These are phyloP conservation scores for Haemorhous mexicanus DNA, from an alignment of 2,113 vertebrate species.

Conservation along the genomic window DNA sequence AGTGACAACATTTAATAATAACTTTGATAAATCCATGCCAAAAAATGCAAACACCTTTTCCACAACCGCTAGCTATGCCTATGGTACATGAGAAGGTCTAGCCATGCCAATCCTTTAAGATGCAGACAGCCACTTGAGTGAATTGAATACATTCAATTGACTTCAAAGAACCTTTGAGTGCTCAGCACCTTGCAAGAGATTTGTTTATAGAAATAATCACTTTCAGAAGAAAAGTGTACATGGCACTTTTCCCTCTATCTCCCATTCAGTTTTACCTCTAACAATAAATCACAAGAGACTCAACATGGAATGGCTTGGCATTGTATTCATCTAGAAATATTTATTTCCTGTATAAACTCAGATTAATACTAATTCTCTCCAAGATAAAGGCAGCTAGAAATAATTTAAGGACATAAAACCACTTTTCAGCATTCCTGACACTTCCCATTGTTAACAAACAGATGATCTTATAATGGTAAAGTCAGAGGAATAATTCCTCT, in stretches of 20 bases:
- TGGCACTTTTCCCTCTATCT: background rate
- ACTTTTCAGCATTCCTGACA: slow-evolving; percentile 28
- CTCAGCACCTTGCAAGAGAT: background rate
- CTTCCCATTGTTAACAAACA: slow-evolving; percentile 59
- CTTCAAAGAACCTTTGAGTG: background rate
- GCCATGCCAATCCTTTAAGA: background rate
- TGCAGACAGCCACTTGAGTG: background rate
- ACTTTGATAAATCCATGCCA: background rate
- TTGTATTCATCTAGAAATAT: background rate
- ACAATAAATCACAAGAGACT: slow-evolving; percentile 8
- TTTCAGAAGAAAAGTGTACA: background rate
- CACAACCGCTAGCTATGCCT: background rate
- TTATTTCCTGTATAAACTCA: background rate
- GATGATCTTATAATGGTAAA: slow-evolving; percentile 6
- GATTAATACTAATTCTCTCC: slow-evolving; percentile 41
- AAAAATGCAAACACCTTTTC: background rate
- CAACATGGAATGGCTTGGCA: background rate
- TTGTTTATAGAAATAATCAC: slow-evolving; percentile 14
- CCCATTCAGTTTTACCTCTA: slow-evolving; percentile 9
- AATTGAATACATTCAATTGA: background rate
- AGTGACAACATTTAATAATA: background rate
- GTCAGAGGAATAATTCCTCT: slow-evolving; percentile 44
- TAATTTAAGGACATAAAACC: slow-evolving; percentile 42
- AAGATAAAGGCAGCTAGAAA: slow-evolving; percentile 43
- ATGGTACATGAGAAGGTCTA: background rate